These are phyloP conservation scores for Periophthalmus magnuspinnatus DNA, from an alignment of 2,797 vertebrate genomes.

Conservation along the genomic window DNA sequence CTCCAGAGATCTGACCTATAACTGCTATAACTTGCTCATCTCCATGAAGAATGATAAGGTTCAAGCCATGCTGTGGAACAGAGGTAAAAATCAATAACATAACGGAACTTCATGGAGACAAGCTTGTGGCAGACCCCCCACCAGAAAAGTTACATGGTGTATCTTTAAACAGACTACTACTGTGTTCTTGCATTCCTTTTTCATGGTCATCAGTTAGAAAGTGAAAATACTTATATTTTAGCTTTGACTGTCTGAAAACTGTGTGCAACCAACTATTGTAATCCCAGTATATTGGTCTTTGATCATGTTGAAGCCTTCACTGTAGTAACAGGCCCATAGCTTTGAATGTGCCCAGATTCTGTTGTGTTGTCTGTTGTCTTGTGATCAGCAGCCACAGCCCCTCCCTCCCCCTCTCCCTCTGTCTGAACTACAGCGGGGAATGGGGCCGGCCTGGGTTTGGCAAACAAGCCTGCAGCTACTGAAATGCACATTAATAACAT, in stretches of 20 bases:
- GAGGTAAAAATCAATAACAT: too few species aligned
- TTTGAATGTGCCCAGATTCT: conserved; percentile 26
- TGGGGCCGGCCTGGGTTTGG: conserved; percentile 22
- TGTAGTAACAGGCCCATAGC: conserved; percentile 31
- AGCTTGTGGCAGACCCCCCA: too few species aligned
- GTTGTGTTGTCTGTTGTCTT: conserved; percentile 35
- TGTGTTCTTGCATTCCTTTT: too few species aligned
- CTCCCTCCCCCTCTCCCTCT: conserved; percentile 15
- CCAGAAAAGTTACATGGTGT: too few species aligned
- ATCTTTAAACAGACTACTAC: too few species aligned
- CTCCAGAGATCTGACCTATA: too few species aligned
- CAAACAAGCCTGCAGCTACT: conserved; percentile 19
- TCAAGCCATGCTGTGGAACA: too few species aligned
- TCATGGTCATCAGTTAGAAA: not conserved
- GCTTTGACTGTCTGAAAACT: not conserved
- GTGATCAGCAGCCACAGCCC: conserved; percentile 43
- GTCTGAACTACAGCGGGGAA: conserved; percentile 12
- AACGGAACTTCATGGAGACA: too few species aligned
- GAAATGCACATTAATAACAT: not conserved
- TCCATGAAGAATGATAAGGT: too few species aligned
- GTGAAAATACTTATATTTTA: not conserved
- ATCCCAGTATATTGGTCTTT: conserved; percentile 11
- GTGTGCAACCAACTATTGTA: not conserved
- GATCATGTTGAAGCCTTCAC: conserved; percentile 18
- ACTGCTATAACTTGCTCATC: too few species aligned